Evolutionary conservation across 2,888 invertebrate species (phyloP), one percentile per base, ranked within the genome.

Genomic region (Lasiommata megera): DNA sequence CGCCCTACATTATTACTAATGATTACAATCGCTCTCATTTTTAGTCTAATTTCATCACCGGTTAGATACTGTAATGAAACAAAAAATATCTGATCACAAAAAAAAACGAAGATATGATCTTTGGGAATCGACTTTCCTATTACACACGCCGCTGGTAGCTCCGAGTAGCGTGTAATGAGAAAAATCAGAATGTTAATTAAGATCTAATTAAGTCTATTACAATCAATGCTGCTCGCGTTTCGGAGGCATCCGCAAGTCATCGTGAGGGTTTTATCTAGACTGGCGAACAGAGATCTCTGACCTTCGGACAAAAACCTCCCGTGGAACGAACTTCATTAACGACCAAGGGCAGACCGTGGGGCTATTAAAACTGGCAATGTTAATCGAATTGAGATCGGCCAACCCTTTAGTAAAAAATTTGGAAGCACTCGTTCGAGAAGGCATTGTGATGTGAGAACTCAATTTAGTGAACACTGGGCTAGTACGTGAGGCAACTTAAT

Each of bases 171-270:
- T 88, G 88, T 89, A 90, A 90, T 90, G 86, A 89, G 89, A 90
- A 64, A 60, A 88, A 88, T 83, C 84, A 83, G 84, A 89, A 89
- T 88, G 87, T 88, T 90, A 89, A 90, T 89, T 89, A 89, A 88
- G 88, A 88, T 87, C 87, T 88, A 90, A 90, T 90, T 88, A 89
- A 88, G 76, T 88, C 84, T 89, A 90, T 89, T 90, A 89, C 88
- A 90, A 88, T 88, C 89, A 88, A 89, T 85, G 87, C 83, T 86
- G 86, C 84, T 82, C 80, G 86, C 86, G 82, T 84, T 84, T 79
- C 81, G 81, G 80, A 80, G 80, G 83, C 84, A 82, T 82, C 77
- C 79, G 88, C 89, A 89, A 90, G 89, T 90, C 89, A 90, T 87
- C 76, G 73, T 73, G 72, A 62, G 82, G 82, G 79, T 75, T 79